These are phyloP conservation scores for Thalassophryne amazonica DNA, from an alignment of 2,797 vertebrate species.

Conservation along the genomic window DNA sequence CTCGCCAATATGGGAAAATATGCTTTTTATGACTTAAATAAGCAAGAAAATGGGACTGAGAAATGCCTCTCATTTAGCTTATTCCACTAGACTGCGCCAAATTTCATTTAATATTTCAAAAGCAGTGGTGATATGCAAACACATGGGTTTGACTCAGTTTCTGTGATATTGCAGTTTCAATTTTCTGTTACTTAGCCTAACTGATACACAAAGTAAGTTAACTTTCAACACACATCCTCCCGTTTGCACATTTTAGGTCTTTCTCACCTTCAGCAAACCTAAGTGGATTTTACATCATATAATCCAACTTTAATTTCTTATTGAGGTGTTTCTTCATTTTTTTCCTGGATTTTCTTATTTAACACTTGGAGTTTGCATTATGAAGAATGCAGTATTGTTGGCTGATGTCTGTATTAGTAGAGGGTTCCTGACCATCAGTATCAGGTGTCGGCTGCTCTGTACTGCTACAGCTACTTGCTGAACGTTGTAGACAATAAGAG, in stretches of 20 bases:
- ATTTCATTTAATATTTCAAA: too few relatives aligned
- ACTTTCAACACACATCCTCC: neutral
- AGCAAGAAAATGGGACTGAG: too few relatives aligned
- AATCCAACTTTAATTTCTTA: neutral
- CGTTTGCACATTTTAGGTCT: constrained; percentile 2
- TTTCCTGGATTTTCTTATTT: neutral
- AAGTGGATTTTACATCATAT: neutral
- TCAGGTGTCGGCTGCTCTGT: neutral
- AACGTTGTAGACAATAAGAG: neutral
- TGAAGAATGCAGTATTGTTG: neutral
- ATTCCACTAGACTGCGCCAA: too few relatives aligned
- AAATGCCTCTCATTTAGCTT: too few relatives aligned
- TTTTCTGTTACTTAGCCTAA: neutral
- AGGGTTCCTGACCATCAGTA: neutral
- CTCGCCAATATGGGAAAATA: too few relatives aligned
- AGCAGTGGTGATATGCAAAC: neutral
- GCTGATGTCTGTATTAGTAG: neutral
- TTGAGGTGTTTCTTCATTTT: too few relatives aligned
- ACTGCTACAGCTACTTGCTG: neutral
- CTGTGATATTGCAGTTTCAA: neutral
- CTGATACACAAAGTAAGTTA: neutral
- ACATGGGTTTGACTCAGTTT: neutral
- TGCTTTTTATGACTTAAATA: too few relatives aligned
- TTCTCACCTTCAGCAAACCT: neutral
- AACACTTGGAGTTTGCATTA: neutral